Evolutionary conservation across 2,113 vertebrate species (phyloP), one percentile per base, ranked within the genome.

Genomic region (Ciconia stormi): DNA sequence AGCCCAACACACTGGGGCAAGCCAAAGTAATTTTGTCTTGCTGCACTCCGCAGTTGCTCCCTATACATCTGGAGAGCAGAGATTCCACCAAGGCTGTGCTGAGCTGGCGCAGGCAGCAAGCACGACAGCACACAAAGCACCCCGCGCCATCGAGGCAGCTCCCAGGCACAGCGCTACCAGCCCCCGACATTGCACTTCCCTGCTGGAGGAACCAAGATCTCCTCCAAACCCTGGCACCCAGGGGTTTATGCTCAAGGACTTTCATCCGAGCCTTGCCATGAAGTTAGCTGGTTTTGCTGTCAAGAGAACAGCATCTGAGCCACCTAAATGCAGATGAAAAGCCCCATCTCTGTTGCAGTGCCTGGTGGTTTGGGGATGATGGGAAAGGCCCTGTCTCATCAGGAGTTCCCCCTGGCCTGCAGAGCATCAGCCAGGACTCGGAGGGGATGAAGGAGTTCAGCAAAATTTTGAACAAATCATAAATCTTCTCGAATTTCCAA

Each of bases 101-200:
- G 80, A 44, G 52, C 71, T 70, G 95, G 74, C 26, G 16, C 76
- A 44, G 38, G 38, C 22, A 58, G 71, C 46, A 25, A 46, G 9
- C 1, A 1, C 1, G 7, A 38, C 0, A 2, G 52, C 76, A 55
- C 62, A 5, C 34, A 8, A 12, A 77, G 49, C 53, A 36, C 71
- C 42, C 30, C 9, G 56, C 7, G 22, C 59, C 58, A 61, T 3
- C 0, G 1, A 30, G 56, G 56, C 59, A 47, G 46, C 80, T 40
- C 38, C 71, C 2, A 11, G 55, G 55, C 69, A 71, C 38, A 65
- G 86, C 88, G 32, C 16, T 6, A 30, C 71, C 42, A 77, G 30
- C 17, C 34, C 52, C 36, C 4, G 7, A 21, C 56, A 30, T 0
- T 9, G 53, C 2, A 2, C 70, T 61, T 44, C 25, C n/a, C 36